Conservation (phyloP, 2,888 invertebrate genomes). For the Ophion slaviceki region DNA sequence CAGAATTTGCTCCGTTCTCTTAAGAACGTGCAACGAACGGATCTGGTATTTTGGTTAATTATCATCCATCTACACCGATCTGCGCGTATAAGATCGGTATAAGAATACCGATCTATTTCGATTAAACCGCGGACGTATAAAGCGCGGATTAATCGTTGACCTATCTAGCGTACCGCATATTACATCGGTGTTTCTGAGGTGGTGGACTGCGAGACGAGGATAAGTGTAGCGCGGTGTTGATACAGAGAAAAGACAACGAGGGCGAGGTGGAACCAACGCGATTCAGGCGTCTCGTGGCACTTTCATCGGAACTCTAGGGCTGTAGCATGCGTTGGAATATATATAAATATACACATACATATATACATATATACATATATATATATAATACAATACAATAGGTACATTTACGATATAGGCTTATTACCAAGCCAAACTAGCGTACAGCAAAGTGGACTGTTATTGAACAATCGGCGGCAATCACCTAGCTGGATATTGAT, state of each 20-base stretch:
- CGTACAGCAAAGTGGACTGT: background rate
- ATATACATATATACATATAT: too few relatives aligned
- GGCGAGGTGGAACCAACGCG: constrained; percentile 21
- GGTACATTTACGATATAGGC: background rate
- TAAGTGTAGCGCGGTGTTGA: constrained; percentile 55
- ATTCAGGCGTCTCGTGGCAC: constrained; percentile 3
- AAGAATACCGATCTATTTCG: too few relatives aligned
- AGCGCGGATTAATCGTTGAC: constrained; percentile 3
- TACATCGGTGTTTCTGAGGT: constrained; percentile 45
- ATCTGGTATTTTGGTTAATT: too few relatives aligned
- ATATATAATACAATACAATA: background rate
- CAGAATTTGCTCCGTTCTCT: too few relatives aligned
- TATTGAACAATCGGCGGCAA: constrained; percentile 16
- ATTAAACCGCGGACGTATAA: background rate
- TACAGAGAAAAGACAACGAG: constrained; percentile 43
- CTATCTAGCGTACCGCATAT: background rate
- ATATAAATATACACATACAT: too few relatives aligned
- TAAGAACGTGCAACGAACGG: too few relatives aligned
- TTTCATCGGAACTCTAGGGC: background rate
- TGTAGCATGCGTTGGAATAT: background rate
- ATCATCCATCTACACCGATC: constrained; percentile 17
- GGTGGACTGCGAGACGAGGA: constrained; percentile 45
- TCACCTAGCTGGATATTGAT: constrained; percentile 4
- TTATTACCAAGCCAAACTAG: background rate
- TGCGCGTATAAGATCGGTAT: too few relatives aligned